Evolutionary conservation across 2,888 invertebrate species (phyloP), one percentile per base, ranked within the genome.

Genomic region (Drosophila glabriapex): DNA sequence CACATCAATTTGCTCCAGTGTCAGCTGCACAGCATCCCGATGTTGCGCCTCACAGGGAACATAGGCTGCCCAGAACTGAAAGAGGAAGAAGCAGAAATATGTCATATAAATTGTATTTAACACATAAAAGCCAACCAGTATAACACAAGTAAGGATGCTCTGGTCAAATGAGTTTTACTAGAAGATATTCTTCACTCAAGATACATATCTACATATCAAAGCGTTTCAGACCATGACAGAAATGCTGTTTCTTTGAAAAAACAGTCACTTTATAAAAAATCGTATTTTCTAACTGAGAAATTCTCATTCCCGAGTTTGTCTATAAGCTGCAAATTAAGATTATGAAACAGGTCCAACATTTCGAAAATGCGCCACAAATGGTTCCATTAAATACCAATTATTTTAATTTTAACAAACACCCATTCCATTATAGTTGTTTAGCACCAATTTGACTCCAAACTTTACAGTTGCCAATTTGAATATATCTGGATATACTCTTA

Each of bases 11-110:
- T 96, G 96, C 91, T 96, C 96, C 76, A 96, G 92, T 33, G 96
- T 95, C 82, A 95, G 93, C 89, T 96, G 95, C 59, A 96, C 96
- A 16, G 96, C 96, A 88, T 96, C 96, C 79, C 95, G 95, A 92
- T 95, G 95, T 91, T 96, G 96, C 25, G 95, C 94, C 85, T 95
- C 95, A 89, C 96, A 96, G n/a, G 95, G 95, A 56, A 95, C 96
- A 91, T 96, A 96, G 9, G 95, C 95, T 4, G 96, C 95, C 96
- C 96, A 96, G 92, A 96, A 96, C 96, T 96, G 94, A 9, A 72
- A 76, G 12, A 14, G 12, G 37, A 2, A 12, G 7, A 39, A 7
- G 1, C 16, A 39, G 4, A 55, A 28, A 46, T 25, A 25, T 16
- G 6, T 28, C 9, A 25, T 4, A 39, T 7, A 28, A 19, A n/a